A percentile compares a stretch with the other conserved stretches of the same genome.
phyloP scores from a whole-genome alignment of 2,888 invertebrate genomes.

The Caenorhabditis sp. region DNA sequence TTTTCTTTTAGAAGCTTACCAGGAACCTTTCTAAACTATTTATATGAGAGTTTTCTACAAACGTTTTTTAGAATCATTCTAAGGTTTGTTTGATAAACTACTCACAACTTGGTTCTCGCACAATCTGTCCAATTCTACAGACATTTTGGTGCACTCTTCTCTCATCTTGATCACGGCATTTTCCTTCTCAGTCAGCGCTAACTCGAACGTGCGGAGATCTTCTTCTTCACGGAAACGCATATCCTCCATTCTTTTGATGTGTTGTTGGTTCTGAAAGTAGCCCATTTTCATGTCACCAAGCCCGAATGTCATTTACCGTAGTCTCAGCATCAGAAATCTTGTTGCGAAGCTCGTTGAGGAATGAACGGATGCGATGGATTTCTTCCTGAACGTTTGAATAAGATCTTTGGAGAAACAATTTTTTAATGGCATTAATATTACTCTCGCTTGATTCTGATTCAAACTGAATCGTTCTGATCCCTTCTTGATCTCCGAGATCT shows the following conservation, averaged over 20 bases:
- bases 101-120: conserved; percentile 51
- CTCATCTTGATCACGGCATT: conserved; percentile 38
- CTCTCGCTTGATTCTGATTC: conserved; percentile 27
- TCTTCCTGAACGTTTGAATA: conserved; percentile 54
- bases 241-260: conserved; percentile 30
- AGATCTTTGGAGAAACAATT: too few relatives aligned
- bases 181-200: conserved; percentile 36
- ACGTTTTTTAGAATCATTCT: background rate
- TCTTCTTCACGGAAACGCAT: conserved; percentile 41
- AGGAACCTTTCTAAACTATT: too few relatives aligned
- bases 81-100: too few relatives aligned
- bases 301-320: background rate
- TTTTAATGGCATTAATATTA: too few relatives aligned
- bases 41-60: background rate
- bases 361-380: conserved; percentile 24
- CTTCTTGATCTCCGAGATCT: conserved; percentile 41
- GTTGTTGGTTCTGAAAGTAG: conserved; percentile 36
- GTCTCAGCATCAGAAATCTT: conserved; percentile 46
- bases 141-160: conserved; percentile 45
- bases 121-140: conserved; percentile 41
- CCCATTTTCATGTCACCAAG: background rate
- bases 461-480: conserved; percentile 27
- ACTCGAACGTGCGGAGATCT: conserved; percentile 36
- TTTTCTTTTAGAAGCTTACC: too few relatives aligned
- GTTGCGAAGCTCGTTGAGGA: conserved; percentile 29